Percentiles rank a stretch among this genome's conserved stretches.
phyloP scores from a whole-genome alignment of 2,888 invertebrate genomes.

The Mythimna loreyi region DNA sequence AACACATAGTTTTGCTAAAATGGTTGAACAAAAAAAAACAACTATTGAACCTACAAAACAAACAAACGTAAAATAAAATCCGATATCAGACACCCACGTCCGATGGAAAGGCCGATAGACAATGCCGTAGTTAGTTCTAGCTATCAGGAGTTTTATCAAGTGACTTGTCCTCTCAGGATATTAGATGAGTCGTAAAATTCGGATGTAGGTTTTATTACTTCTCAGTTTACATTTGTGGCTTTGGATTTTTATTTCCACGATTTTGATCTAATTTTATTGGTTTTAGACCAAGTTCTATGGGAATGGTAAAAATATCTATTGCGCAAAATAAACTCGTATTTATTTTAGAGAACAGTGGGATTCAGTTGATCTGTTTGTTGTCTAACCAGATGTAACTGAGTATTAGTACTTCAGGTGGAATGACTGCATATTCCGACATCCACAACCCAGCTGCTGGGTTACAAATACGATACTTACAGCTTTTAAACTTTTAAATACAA shows the following conservation, averaged over 20 bases:
- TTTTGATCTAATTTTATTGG: constrained; percentile 32
- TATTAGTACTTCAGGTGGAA: too few relatives aligned
- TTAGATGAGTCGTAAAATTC: constrained; percentile 60
- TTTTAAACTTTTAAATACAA: background rate
- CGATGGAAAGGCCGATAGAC: constrained; percentile 67
- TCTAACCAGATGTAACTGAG: too few relatives aligned
- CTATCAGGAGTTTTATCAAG: constrained; percentile 62
- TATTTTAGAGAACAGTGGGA: too few relatives aligned
- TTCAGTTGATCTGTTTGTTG: too few relatives aligned
- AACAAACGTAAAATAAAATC: constrained; percentile 70
- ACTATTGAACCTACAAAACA: constrained; percentile 69
- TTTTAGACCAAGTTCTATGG: background rate
- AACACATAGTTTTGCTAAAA: constrained; percentile 19
- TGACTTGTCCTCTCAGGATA: constrained; percentile 44
- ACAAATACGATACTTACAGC: too few relatives aligned
- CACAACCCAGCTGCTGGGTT: too few relatives aligned
- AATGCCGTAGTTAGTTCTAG: constrained; percentile 61
- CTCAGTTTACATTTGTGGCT: constrained; percentile 51
- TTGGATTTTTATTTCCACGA: constrained; percentile 28
- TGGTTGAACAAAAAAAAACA: constrained; percentile 43
- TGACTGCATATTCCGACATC: too few relatives aligned
- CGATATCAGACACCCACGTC: constrained; percentile 78
- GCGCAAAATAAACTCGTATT: too few relatives aligned
- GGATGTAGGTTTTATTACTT: constrained; percentile 59
- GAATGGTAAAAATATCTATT: background rate